These are phyloP conservation scores for Falco cherrug DNA, from an alignment of 2,797 vertebrate genomes.

Conservation along the genomic window DNA sequence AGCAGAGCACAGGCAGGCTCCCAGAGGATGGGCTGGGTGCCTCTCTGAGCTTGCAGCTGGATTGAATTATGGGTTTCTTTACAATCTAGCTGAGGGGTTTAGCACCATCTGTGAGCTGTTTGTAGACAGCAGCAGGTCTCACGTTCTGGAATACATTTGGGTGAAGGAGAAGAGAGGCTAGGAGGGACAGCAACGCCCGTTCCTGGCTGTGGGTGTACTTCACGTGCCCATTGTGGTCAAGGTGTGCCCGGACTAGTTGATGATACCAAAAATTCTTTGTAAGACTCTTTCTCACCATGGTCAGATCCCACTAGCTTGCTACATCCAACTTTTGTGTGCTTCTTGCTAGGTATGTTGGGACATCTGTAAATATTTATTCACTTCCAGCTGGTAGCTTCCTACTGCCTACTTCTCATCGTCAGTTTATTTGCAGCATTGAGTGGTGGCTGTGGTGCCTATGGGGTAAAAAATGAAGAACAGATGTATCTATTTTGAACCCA, in stretches of 20 bases:
- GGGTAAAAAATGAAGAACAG: neutral
- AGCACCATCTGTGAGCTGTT: neutral
- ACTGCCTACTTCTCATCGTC: neutral
- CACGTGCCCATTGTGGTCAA: rapidly evolving
- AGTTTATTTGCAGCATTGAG: neutral
- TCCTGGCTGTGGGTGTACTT: neutral
- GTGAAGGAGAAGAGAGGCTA: neutral
- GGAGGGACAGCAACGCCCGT: rapidly evolving
- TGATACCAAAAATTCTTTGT: neutral
- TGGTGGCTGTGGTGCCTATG: neutral
- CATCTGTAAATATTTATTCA: neutral
- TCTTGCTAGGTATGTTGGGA: neutral
- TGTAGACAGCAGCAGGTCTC: neutral
- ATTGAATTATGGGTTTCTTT: neutral
- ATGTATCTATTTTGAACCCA: neutral
- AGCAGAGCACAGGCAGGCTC: neutral
- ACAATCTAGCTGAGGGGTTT: neutral
- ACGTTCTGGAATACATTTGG: rapidly evolving
- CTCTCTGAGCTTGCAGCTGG: slow-evolving; percentile 2
- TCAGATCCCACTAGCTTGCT: neutral
- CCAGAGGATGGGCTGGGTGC: neutral
- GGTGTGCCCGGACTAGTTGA: neutral
- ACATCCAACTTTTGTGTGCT: neutral
- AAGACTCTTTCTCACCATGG: neutral
- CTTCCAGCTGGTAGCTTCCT: neutral